phyloP scores from a whole-genome alignment of 2,113 vertebrate species.

The Thalassarche chlororhynchos region DNA sequence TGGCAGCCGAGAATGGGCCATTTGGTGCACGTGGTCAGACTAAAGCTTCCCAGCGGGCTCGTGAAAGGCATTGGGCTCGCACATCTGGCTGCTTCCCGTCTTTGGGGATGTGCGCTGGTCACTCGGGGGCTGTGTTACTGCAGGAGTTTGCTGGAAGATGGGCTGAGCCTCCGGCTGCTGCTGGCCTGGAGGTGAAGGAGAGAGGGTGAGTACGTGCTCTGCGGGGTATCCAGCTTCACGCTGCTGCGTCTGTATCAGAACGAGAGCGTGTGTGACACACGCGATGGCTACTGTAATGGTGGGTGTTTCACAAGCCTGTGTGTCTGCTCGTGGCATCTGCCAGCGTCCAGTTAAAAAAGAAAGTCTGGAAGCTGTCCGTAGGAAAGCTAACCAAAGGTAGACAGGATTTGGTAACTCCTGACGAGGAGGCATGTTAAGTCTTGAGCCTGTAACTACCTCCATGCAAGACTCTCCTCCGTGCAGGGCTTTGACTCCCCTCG shows the following conservation, averaged over 20 bases:
- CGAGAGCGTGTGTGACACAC: accelerated
- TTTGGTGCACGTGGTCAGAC: accelerated
- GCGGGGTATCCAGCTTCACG: accelerated
- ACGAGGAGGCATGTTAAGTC: not conserved
- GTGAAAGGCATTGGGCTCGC: not conserved
- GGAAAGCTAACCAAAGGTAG: not conserved
- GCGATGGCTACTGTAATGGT: accelerated
- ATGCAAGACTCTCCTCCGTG: not conserved
- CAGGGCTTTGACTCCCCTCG: not conserved
- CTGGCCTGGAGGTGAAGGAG: not conserved
- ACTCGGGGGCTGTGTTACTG: accelerated
- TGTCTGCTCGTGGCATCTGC: not conserved
- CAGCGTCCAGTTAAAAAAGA: accelerated
- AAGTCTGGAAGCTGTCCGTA: not conserved
- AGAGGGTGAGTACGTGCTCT: not conserved
- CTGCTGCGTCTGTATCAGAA: too few relatives aligned
- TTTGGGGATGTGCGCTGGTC: accelerated
- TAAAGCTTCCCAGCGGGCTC: not conserved
- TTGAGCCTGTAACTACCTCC: not conserved
- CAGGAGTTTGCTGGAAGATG: not conserved
- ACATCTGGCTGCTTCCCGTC: accelerated
- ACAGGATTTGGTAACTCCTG: not conserved
- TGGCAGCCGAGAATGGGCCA: accelerated
- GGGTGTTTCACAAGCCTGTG: not conserved
- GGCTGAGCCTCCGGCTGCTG: not conserved